phyloP scores from a whole-genome alignment of 2,113 vertebrate genomes.

The Chaenocephalus aceratus region DNA sequence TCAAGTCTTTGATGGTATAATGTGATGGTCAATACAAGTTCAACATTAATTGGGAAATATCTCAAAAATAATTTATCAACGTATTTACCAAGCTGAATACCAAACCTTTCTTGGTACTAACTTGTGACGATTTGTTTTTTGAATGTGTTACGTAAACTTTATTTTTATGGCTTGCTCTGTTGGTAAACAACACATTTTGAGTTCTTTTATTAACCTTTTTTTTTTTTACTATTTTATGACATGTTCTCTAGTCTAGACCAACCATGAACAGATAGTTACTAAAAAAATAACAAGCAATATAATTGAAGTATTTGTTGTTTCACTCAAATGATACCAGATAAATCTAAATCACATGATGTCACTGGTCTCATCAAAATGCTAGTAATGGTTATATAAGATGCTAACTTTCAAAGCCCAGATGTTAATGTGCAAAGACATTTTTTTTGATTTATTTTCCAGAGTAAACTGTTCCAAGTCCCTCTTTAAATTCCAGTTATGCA shows the following conservation, averaged over 20 bases:
- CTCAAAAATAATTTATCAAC: neutral
- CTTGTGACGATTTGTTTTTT: neutral
- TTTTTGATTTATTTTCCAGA: neutral
- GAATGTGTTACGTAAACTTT: neutral
- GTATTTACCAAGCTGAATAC: neutral
- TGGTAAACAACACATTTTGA: neutral
- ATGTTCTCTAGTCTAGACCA: neutral
- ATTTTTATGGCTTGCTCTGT: neutral
- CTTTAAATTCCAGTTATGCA: constrained; percentile 42
- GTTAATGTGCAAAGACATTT: neutral
- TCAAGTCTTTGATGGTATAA: too few species aligned
- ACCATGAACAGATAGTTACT: too few species aligned
- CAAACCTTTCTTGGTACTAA: neutral
- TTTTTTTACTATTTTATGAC: neutral
- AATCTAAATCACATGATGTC: neutral
- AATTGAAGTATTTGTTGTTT: neutral
- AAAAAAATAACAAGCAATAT: neutral
- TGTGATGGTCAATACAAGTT: too few species aligned
- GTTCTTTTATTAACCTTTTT: too few species aligned
- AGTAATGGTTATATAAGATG: neutral
- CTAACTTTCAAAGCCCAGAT: constrained; percentile 33
- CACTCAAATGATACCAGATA: neutral
- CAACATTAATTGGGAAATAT: neutral
- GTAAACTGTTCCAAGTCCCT: constrained; percentile 2
- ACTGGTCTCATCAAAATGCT: neutral